Evolutionary conservation across 1,140 invertebrate genomes (phyloP).

Genomic region (Dysdera silvatica): DNA sequence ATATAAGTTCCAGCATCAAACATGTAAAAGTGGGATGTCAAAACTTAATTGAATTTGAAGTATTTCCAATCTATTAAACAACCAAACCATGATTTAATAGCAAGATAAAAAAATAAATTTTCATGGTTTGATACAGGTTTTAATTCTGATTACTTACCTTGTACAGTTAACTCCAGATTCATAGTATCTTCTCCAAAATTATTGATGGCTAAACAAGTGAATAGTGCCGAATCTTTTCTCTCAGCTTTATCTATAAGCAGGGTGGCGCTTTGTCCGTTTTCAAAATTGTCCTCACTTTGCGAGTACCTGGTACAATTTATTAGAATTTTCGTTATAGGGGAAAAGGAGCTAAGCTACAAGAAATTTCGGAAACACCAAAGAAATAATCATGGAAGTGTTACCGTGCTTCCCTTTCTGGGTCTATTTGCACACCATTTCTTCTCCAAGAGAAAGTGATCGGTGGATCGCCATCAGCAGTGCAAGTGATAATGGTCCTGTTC

Average conservation of each 20-base stretch:
- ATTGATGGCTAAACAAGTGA: slow-evolving; percentile 90
- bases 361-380: too few species aligned
- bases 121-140: neutral
- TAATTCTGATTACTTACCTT: slow-evolving; percentile 53
- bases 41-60: too few species aligned
- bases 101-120: neutral
- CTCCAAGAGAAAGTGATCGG: slow-evolving; percentile 67
- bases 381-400: neutral
- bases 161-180: slow-evolving; percentile 88
- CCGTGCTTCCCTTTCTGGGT: slow-evolving; percentile 13
- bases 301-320: slow-evolving; percentile 12
- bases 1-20: too few species aligned
- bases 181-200: slow-evolving; percentile 90
- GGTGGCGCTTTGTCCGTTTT: slow-evolving; percentile 11
- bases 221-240: slow-evolving; percentile 81
- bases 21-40: too few species aligned
- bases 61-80: too few species aligned
- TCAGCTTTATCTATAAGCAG: slow-evolving; percentile 74
- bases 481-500: slow-evolving; percentile 22
- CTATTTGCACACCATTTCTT: slow-evolving; percentile 59
- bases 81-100: too few species aligned
- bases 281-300: slow-evolving; percentile 7
- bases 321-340: neutral
- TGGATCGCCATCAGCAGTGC: slow-evolving; percentile 52
- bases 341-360: neutral